These are phyloP conservation scores for Thalassoma bifasciatum DNA, from an alignment of 2,113 vertebrate species.

Conservation along the genomic window DNA sequence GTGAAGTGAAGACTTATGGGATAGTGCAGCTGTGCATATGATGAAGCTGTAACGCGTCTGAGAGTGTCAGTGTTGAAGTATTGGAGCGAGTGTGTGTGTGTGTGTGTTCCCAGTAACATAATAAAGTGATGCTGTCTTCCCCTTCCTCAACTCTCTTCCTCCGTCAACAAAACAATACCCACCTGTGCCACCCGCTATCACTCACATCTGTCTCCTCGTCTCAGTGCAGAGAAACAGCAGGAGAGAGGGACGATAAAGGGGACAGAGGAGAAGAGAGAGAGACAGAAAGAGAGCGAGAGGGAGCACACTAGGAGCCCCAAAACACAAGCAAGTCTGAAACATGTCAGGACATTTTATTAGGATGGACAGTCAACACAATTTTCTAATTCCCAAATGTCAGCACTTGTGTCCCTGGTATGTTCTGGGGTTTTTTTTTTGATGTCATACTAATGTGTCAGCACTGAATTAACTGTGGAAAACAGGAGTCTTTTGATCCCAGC, in stretches of 20 bases:
- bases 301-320: not conserved
- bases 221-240: conserved; percentile 7
- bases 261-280: not conserved
- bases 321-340: conserved; percentile 14
- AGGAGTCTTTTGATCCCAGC: no score
- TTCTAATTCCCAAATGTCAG: conserved; percentile 43
- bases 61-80: conserved; percentile 4
- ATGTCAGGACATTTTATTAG: conserved; percentile 48
- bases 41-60: not conserved
- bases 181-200: conserved; percentile 59
- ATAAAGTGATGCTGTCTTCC: conserved; percentile 60
- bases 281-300: not conserved
- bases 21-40: not conserved
- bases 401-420: conserved; percentile 14
- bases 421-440: conserved; percentile 21
- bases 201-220: conserved; percentile 54
- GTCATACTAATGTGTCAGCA: conserved; percentile 11
- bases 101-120: conserved; percentile 33
- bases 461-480: conserved; percentile 29
- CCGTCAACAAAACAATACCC: conserved; percentile 47
- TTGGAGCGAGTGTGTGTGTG: not conserved
- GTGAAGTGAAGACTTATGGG: no score
- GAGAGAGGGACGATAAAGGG: conserved; percentile 9
- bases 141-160: conserved; percentile 48
- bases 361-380: conserved; percentile 22